Evolutionary conservation across 2,797 vertebrate species (phyloP), one percentile per base, ranked within the genome.

Genomic region (Hoplostethus atlanticus): DNA sequence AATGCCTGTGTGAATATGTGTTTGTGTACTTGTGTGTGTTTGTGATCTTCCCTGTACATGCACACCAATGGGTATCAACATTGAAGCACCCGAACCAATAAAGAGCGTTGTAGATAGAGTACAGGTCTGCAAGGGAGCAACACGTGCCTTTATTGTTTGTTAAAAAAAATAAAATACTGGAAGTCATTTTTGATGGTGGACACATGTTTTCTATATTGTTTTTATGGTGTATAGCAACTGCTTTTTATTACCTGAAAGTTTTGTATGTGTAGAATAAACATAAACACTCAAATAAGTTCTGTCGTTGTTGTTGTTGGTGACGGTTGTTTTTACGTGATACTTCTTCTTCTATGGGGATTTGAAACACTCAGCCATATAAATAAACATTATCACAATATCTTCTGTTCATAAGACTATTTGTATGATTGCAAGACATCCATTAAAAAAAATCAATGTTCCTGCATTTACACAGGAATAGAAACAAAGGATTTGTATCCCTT

Each of bases 251-350:
- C 80, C 66, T 86, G 86, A 76, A 79, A 75, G 86, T 94, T 94
- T 95, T 94, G 86, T 94, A 95, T 90, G 79, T 92, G 91, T 91
- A 92, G 55, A 93, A 92, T 88, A 88, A 93, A 93, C 85, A 89
- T 91, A 87, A 90, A 91, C 84, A 81, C 80, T 84, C 36, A 71
- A 83, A 79, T 58, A 69, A 40, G 17, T 16, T 55, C 73, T 56
- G 12, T 67, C 60, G 55, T 68, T 63, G 30, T 71, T 46, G 30
- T 34, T 58, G 3, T 25, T 31, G 36, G 4, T 21, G 7, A 25
- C n/a, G 25, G 21, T 4, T 81, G 31, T 25, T 30, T 52, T 57
- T 0, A 28, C 15, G 17, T 36, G 21, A 3, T 9, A 5, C 7
- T 7, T 36, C 5, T 36, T 5, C 34, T 36, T 36, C 34, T 36